Evolutionary conservation across 1,140 invertebrate species (phyloP).

Genomic region (Musca vetustissima): DNA sequence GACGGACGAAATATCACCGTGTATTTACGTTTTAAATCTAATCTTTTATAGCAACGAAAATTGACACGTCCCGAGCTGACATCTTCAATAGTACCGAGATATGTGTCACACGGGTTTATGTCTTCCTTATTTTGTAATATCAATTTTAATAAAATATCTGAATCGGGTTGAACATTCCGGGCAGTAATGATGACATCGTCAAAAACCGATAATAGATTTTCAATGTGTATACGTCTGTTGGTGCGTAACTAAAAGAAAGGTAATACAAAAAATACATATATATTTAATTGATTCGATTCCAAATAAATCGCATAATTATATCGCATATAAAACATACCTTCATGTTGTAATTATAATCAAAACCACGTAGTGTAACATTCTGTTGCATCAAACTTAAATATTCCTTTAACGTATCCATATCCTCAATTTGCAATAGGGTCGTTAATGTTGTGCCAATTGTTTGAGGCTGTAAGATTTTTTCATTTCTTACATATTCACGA

Average conservation of each 20-base stretch:
- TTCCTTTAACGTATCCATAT: constrained; percentile 9
- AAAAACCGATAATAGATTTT: constrained; percentile 42
- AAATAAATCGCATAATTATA: too few species aligned
- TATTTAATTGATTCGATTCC: too few species aligned
- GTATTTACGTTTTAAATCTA: constrained; percentile 39
- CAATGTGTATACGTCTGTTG: constrained; percentile 30
- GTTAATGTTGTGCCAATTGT: constrained; percentile 1
- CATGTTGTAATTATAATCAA: constrained; percentile 3
- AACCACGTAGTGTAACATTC: constrained; percentile 11
- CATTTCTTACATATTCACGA: constrained; percentile 14
- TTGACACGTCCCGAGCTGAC: constrained; percentile 42
- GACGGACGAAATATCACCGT: constrained; percentile 42
- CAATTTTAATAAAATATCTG: constrained; percentile 1
- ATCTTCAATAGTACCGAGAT: constrained; percentile 39
- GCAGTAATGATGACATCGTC: constrained; percentile 45
- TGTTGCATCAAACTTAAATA: constrained; percentile 18
- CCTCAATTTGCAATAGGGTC: constrained; percentile 25
- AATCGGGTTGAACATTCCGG: constrained; percentile 9
- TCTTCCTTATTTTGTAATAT: constrained; percentile 5
- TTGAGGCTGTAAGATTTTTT: constrained; percentile 9
- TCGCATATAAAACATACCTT: too few species aligned
- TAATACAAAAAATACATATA: too few species aligned
- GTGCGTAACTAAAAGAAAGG: constrained; percentile 25
- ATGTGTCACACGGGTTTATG: constrained; percentile 38
- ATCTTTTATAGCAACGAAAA: constrained; percentile 36